A percentile compares a stretch with the other conserved stretches of the same genome.
phyloP scores from a whole-genome alignment of 2,888 invertebrate species.

The Pristionchus mayeri region DNA sequence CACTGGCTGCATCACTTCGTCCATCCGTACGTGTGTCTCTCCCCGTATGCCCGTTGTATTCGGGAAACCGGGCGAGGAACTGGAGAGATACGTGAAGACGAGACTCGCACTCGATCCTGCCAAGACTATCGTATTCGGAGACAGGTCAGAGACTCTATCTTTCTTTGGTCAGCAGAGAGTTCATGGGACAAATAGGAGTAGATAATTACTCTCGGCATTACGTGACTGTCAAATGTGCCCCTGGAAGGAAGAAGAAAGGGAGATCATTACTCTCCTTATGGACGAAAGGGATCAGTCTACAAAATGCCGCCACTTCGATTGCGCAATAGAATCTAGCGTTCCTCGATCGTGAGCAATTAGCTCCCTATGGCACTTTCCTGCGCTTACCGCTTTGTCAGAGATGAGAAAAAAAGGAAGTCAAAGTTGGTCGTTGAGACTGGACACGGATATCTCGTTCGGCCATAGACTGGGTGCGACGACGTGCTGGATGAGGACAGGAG shows the following conservation, averaged over 20 bases:
- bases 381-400: too few relatives aligned
- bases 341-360: too few relatives aligned
- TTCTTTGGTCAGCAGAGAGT: too few relatives aligned
- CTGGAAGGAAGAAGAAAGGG: too few relatives aligned
- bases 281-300: too few relatives aligned
- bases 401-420: too few relatives aligned
- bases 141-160: constrained; percentile 81
- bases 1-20: constrained; percentile 83
- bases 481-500: constrained; percentile 88
- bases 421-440: too few relatives aligned
- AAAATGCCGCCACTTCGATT: constrained; percentile 68
- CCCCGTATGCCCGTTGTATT: constrained; percentile 85
- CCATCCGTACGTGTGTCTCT: constrained; percentile 88
- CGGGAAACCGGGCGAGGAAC: constrained; percentile 87
- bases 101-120: constrained; percentile 86
- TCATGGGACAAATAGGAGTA: too few relatives aligned
- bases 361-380: too few relatives aligned
- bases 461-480: constrained; percentile 90
- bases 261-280: not conserved
- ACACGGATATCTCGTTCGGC: constrained; percentile 93
- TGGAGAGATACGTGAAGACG: constrained; percentile 75
- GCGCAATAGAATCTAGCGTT: too few relatives aligned
- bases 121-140: constrained; percentile 91
- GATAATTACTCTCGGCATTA: too few relatives aligned
- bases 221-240: not conserved